Evolutionary conservation across 2,113 vertebrate genomes (phyloP).

Genomic region (Bagarius yarrelli): DNA sequence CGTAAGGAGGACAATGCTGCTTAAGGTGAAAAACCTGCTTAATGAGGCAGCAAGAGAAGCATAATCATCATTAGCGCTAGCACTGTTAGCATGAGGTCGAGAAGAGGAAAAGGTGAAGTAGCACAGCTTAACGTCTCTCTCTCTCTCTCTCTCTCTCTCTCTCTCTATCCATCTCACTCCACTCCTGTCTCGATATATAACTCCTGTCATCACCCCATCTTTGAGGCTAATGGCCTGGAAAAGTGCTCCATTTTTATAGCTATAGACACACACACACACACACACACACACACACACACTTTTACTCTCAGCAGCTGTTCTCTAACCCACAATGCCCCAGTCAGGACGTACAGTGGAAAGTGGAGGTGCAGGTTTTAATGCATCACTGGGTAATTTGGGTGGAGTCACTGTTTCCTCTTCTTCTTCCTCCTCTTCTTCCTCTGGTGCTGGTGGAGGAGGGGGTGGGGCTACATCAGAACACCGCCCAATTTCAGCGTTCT

Average conservation of each 20-base stretch:
- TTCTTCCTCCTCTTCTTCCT: constrained; percentile 57
- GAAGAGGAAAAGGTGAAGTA: not conserved
- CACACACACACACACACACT: not conserved
- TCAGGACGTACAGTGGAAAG: constrained; percentile 43
- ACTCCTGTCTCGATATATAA: constrained; percentile 45
- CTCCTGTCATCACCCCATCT: constrained; percentile 39
- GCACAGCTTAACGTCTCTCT: not conserved
- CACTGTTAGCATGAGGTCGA: constrained; percentile 16
- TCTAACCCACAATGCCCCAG: not conserved
- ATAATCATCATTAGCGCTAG: not conserved
- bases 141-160: not conserved
- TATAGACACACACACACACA: constrained; percentile 2
- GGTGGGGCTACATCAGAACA: constrained; percentile 74
- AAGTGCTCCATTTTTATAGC: constrained; percentile 49
- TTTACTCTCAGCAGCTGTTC: not conserved
- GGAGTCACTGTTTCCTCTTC: constrained; percentile 50
- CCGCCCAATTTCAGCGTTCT: constrained; percentile 91
- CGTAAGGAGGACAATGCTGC: not conserved
- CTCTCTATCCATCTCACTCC: constrained; percentile 7
- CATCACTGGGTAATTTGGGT: constrained; percentile 4
- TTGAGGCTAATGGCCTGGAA: constrained; percentile 65
- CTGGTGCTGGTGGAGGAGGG: constrained; percentile 60
- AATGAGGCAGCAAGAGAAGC: constrained; percentile 1
- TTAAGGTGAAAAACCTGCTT: not conserved
- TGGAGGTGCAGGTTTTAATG: constrained; percentile 41